Conservation (phyloP, 2,113 vertebrate species). For the Seriola rivoliana region DNA sequence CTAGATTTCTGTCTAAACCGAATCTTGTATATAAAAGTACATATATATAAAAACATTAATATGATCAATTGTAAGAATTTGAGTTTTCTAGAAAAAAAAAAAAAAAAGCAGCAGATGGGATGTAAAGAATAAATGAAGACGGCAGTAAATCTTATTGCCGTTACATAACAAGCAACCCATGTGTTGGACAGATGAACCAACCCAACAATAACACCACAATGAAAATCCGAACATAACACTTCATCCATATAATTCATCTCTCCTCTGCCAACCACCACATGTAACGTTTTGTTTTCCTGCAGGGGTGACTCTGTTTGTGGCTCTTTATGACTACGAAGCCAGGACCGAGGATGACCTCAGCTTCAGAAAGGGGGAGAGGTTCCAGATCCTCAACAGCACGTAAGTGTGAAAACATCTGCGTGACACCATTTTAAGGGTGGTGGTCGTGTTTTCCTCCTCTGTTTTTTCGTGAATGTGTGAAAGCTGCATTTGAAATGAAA, state of each 20-base stretch:
- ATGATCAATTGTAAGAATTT: neutral
- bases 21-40: neutral
- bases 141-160: neutral
- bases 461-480: slow-evolving; percentile 34
- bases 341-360: slow-evolving; percentile 98
- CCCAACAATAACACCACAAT: slow-evolving; percentile 2
- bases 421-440: slow-evolving; percentile 68
- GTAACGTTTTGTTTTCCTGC: slow-evolving; percentile 46
- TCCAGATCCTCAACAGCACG: slow-evolving; percentile 99
- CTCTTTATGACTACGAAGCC: slow-evolving; percentile 98
- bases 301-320: slow-evolving; percentile 99
- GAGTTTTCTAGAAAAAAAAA: neutral
- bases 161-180: slow-evolving; percentile 20
- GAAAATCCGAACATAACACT: neutral
- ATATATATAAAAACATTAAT: neutral
- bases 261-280: neutral
- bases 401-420: slow-evolving; percentile 86
- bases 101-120: slow-evolving; percentile 18
- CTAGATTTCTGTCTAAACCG: neutral
- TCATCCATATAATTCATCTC: neutral
- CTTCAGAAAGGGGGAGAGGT: slow-evolving; percentile 99
- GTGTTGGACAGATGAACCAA: slow-evolving; percentile 32
- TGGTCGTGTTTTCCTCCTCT: slow-evolving; percentile 32
- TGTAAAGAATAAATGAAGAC: slow-evolving; percentile 10
- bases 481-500: slow-evolving; percentile 13